Evolutionary conservation across 2,888 invertebrate genomes (phyloP).

Genomic region (Rotaria magnacalcarata): DNA sequence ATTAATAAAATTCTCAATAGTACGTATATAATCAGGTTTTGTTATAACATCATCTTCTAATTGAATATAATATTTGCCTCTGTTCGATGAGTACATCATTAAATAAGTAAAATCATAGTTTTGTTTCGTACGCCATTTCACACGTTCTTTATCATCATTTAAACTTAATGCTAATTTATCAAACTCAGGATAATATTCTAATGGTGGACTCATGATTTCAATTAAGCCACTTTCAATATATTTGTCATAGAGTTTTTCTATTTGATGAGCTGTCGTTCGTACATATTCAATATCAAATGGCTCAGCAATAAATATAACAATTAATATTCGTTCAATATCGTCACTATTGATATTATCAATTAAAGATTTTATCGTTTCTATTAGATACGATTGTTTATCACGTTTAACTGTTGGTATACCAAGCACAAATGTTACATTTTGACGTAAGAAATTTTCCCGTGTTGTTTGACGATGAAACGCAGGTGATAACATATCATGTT

Average conservation of each 20-base stretch:
- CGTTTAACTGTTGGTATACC: conserved; percentile 82
- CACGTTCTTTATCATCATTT: conserved; percentile 76
- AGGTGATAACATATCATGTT: conserved; percentile 13
- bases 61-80: conserved; percentile 77
- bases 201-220: conserved; percentile 79
- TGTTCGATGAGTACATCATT: conserved; percentile 84
- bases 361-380: conserved; percentile 77
- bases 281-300: conserved; percentile 44
- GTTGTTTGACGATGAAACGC: conserved; percentile 9
- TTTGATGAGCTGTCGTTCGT: conserved; percentile 42
- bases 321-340: conserved; percentile 73
- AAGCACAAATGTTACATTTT: conserved; percentile 71
- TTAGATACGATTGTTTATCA: conserved; percentile 78
- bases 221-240: conserved; percentile 75
- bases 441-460: background rate
- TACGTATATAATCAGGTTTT: conserved; percentile 72
- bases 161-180: conserved; percentile 72
- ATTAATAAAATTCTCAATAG: conserved; percentile 76
- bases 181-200: conserved; percentile 81
- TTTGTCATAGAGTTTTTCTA: conserved; percentile 54
- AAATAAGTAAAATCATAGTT: conserved; percentile 86
- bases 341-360: conserved; percentile 72
- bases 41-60: conserved; percentile 88
- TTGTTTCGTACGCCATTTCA: conserved; percentile 83
- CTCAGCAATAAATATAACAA: conserved; percentile 81